phyloP scores from a whole-genome alignment of 1,140 invertebrate species.

The Agraylea sexmaculata region DNA sequence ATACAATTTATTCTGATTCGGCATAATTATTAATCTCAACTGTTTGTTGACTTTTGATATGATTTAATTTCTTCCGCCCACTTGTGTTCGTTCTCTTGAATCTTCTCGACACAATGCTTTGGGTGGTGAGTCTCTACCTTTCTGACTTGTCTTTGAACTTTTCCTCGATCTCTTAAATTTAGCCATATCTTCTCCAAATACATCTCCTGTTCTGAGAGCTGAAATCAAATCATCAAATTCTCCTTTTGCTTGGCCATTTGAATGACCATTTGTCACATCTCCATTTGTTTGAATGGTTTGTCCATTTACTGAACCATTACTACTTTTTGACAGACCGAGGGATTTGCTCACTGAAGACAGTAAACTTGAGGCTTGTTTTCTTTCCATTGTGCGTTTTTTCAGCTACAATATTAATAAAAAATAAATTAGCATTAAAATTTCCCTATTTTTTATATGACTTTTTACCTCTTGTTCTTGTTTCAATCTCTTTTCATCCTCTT shows the following conservation, averaged over 20 bases:
- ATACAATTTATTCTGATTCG: not conserved
- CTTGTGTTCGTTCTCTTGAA: slow-evolving; percentile 51
- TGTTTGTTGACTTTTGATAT: not conserved
- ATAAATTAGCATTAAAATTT: slow-evolving; percentile 10
- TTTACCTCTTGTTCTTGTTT: slow-evolving; percentile 83
- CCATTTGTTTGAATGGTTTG: slow-evolving; percentile 27
- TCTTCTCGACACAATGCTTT: slow-evolving; percentile 52
- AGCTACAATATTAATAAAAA: slow-evolving; percentile 40
- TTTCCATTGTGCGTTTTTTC: slow-evolving; percentile 76
- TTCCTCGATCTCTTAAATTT: slow-evolving; percentile 76
- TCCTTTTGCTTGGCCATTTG: slow-evolving; percentile 50
- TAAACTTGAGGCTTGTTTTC: slow-evolving; percentile 65
- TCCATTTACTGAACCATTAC: slow-evolving; percentile 39
- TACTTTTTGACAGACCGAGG: slow-evolving; percentile 38
- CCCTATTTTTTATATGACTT: slow-evolving; percentile 4
- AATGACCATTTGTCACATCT: slow-evolving; percentile 22
- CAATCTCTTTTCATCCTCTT: slow-evolving; percentile 84
- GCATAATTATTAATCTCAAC: not conserved
- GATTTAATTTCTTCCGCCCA: slow-evolving; percentile 25
- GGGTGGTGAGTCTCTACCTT: slow-evolving; percentile 44
- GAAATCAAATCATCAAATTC: slow-evolving; percentile 98
- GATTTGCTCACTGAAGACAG: slow-evolving; percentile 48
- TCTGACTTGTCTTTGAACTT: slow-evolving; percentile 45
- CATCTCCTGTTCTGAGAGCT: slow-evolving; percentile 87
- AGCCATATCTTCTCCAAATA: slow-evolving; percentile 93